These are phyloP conservation scores for Characodon lateralis DNA, from an alignment of 2,797 vertebrate species.

Conservation along the genomic window DNA sequence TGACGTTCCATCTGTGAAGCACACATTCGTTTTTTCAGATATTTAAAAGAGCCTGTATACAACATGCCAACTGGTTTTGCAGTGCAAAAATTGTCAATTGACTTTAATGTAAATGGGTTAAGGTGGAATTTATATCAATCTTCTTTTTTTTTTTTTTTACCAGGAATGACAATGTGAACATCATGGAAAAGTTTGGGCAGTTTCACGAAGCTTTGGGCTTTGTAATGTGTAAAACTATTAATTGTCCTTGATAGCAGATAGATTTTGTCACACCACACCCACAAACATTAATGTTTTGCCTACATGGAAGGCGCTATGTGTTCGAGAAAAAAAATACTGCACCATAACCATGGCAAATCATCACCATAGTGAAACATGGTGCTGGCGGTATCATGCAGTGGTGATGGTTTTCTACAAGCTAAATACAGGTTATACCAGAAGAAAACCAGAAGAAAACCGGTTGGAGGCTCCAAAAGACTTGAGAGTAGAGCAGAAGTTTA, in stretches of 20 bases:
- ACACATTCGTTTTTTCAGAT: constrained; percentile 66
- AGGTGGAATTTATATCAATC: constrained; percentile 38
- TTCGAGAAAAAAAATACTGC: neutral
- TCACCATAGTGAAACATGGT: neutral
- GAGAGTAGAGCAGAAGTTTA: neutral
- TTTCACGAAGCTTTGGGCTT: neutral
- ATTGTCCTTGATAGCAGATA: neutral
- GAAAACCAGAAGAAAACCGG: neutral
- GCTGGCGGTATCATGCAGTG: neutral
- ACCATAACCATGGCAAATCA: neutral
- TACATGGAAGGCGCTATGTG: neutral
- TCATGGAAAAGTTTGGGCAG: neutral
- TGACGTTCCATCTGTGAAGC: constrained; percentile 43
- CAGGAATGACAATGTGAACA: neutral
- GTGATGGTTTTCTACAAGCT: neutral
- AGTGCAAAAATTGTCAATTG: constrained; percentile 54
- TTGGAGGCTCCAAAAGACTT: neutral
- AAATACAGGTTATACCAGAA: neutral
- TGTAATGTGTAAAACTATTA: neutral
- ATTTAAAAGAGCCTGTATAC: constrained; percentile 60
- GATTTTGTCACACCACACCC: neutral
- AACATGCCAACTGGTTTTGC: constrained; percentile 63
- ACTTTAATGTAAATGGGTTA: constrained; percentile 37
- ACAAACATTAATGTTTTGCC: neutral
- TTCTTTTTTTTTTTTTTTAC: constrained; percentile 11